Evolutionary conservation across 2,797 vertebrate species (phyloP), one percentile per base, ranked within the genome.

Genomic region (Malacoraja senta): DNA sequence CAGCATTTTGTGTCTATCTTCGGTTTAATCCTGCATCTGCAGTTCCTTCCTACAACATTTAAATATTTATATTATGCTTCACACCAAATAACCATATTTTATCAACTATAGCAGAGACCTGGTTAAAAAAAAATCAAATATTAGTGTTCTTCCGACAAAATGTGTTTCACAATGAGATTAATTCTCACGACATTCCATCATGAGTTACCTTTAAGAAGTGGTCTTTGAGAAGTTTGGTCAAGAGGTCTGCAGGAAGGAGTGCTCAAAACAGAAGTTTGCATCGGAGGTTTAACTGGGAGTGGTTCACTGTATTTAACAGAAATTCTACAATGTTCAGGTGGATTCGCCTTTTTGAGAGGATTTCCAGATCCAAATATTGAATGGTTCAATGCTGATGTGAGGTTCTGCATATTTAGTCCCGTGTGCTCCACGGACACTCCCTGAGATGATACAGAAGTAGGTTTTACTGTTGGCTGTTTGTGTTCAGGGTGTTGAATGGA

Each of bases 191-290:
- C 63, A 88, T 63, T 68, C n/a, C 35, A 88, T 68, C 3, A 44
- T 17, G 3, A 10, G 13, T 74, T 92, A 92, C 90, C 90, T 92
- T 92, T 76, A 76, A 76, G 68, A 76, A 1, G 10, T 29, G 71
- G 24, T 92, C 71, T 92, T 58, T 92, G 68, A 74, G 90, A 29
- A 7, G 44, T 92, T 38, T 92, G 90, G 24, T 53, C 38, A 76
- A 76, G 68, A 15, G 38, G 71, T 29, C 21, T 76, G 4, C 26
- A 26, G 71, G 38, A 44, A 76, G 44, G 26, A 35, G 19, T 44
- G 71, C 58, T 76, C 44, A n/a, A 76, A 88, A 68, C 84, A 17
- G 21, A 53, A 53, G 4, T 76, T 29, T 92, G 90, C 90, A 76
- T 53, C 2, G 7, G 26, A 92, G 68, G 12, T 12, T 92, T 71